Evolutionary conservation across 2,888 invertebrate genomes (phyloP).

Genomic region (Anoncus sp.): DNA sequence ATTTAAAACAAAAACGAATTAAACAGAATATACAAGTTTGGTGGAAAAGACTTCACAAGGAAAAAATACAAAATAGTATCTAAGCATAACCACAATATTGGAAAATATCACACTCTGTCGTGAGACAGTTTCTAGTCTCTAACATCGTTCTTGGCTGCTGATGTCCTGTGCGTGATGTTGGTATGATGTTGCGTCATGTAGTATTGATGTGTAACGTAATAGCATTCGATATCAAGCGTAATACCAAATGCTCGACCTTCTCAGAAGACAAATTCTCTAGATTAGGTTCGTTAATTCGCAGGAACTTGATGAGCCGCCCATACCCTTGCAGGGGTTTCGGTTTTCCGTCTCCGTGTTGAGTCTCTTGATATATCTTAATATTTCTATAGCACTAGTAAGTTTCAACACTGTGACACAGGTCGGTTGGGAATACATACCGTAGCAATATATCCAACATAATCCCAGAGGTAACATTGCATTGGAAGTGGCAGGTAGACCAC

Average conservation of each 20-base stretch:
- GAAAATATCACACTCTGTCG: conserved; percentile 9
- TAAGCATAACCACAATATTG: no score
- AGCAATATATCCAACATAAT: not conserved
- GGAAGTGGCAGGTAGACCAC: conserved; percentile 11
- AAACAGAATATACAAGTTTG: no score
- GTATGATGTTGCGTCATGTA: no score
- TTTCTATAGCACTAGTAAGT: conserved; percentile 1
- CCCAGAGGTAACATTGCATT: conserved; percentile 1
- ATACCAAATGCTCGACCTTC: not conserved
- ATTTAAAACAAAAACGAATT: no score
- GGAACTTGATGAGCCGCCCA: not conserved
- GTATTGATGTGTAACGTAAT: no score
- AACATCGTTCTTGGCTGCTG: no score
- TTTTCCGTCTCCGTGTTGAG: not conserved
- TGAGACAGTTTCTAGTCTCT: conserved; percentile 7
- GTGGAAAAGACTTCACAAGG: no score
- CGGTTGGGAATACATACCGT: not conserved
- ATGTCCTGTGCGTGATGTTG: no score
- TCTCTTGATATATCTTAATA: not conserved
- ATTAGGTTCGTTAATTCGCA: conserved; percentile 12
- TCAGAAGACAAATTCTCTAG: not conserved
- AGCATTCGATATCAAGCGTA: not conserved
- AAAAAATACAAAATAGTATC: no score
- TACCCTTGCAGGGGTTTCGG: not conserved
- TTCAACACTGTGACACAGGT: not conserved